Conservation (phyloP, 2,888 invertebrate genomes). For the Digitonthophagus gazella region DNA sequence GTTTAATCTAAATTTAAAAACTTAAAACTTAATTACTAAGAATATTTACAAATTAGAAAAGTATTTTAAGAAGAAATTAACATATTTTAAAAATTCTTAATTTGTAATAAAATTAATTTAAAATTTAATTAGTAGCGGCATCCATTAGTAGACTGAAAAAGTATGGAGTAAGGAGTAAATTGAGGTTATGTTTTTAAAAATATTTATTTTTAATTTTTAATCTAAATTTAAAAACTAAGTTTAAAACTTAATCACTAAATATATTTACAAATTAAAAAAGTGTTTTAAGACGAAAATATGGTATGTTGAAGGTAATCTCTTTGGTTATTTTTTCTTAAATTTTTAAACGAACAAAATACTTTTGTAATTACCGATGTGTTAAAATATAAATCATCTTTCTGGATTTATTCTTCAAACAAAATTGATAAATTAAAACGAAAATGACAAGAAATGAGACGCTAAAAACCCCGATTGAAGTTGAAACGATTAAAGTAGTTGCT, state of each 20-base stretch:
- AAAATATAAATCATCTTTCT: not conserved
- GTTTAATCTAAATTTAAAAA: too few relatives aligned
- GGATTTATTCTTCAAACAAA: not conserved
- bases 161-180: too few relatives aligned
- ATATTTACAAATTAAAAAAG: not conserved
- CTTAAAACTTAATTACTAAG: not conserved
- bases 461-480: not conserved
- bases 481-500: not conserved
- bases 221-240: not conserved
- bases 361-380: not conserved
- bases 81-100: too few relatives aligned
- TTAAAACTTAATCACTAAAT: not conserved
- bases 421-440: not conserved
- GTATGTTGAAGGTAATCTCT: too few relatives aligned
- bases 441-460: not conserved
- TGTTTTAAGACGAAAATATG: too few relatives aligned
- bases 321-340: not conserved
- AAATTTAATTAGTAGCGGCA: too few relatives aligned
- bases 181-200: too few relatives aligned
- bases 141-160: too few relatives aligned
- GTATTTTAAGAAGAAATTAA: too few relatives aligned
- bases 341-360: not conserved
- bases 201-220: too few relatives aligned
- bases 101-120: too few relatives aligned
- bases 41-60: not conserved